Conservation (phyloP, 1,140 invertebrate species). For the Cydia splendana region DNA sequence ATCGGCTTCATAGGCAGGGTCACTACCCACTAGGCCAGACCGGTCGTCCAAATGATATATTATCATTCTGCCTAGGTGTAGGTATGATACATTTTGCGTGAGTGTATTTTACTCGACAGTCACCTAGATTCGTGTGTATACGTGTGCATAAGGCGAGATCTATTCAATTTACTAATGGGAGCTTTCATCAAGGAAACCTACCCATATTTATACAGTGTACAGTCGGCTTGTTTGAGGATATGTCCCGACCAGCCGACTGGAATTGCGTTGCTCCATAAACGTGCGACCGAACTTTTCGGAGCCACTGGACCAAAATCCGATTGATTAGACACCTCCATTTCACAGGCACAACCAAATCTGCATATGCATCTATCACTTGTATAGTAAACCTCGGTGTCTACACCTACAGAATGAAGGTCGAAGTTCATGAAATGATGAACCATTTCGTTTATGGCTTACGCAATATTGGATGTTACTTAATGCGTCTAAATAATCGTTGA, state of each 20-base stretch:
- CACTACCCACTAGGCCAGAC: no score
- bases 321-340: conserved; percentile 11
- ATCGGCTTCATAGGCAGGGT: no score
- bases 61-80: no score
- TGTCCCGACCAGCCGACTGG: neutral
- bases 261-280: neutral
- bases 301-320: conserved; percentile 1
- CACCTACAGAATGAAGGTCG: neutral
- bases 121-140: neutral
- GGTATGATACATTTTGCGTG: neutral
- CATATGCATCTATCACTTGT: neutral
- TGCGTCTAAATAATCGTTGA: neutral
- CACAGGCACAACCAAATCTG: neutral
- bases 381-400: neutral
- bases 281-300: neutral
- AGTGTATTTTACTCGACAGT: neutral
- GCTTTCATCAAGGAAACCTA: neutral
- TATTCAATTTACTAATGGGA: neutral
- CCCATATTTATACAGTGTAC: neutral
- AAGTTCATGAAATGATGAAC: neutral
- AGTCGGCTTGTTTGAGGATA: neutral
- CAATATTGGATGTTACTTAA: neutral
- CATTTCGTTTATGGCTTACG: neutral
- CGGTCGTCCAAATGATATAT: no score
- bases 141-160: neutral